Conservation (phyloP, 1,140 invertebrate species). For the Pollicipes pollicipes region DNA sequence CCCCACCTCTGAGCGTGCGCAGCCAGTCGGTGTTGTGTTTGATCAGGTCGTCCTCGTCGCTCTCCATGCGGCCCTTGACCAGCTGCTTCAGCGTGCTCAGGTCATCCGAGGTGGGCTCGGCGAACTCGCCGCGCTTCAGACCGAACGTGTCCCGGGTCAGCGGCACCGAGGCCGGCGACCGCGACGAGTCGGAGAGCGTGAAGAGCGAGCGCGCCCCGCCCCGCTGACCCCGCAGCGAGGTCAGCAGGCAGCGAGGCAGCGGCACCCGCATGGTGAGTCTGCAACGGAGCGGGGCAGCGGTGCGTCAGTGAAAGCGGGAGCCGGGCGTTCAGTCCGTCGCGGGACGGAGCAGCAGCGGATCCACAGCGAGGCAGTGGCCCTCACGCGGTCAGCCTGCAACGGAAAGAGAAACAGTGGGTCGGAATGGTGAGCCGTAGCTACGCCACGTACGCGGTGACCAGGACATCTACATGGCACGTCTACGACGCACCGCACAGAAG, state of each 20-base stretch:
- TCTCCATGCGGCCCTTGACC: not conserved
- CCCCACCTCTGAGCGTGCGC: constrained; percentile 1
- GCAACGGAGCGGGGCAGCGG: too few relatives aligned
- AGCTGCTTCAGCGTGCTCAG: not conserved
- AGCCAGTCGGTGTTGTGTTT: not conserved
- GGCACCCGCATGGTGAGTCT: too few relatives aligned
- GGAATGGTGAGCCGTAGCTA: too few relatives aligned
- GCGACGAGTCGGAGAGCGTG: not conserved
- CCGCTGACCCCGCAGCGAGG: not conserved
- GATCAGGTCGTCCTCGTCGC: not conserved
- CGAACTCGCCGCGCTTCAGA: not conserved
- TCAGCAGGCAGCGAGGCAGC: not conserved
- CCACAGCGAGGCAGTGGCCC: too few relatives aligned
- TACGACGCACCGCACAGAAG: too few relatives aligned
- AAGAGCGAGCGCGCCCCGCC: not conserved
- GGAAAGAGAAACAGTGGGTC: too few relatives aligned
- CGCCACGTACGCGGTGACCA: too few relatives aligned
- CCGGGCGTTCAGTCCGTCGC: too few relatives aligned
- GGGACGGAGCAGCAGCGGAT: too few relatives aligned
- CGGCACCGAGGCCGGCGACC: not conserved
- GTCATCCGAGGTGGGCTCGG: not conserved
- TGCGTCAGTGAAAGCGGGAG: too few relatives aligned
- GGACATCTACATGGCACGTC: too few relatives aligned
- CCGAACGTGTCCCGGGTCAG: not conserved
- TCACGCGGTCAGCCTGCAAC: too few relatives aligned